A percentile compares a stretch with the other conserved stretches of the same genome.
These are phyloP conservation scores for Dascyllus trimaculatus DNA, from an alignment of 2,113 vertebrate genomes.

Conservation along the genomic window DNA sequence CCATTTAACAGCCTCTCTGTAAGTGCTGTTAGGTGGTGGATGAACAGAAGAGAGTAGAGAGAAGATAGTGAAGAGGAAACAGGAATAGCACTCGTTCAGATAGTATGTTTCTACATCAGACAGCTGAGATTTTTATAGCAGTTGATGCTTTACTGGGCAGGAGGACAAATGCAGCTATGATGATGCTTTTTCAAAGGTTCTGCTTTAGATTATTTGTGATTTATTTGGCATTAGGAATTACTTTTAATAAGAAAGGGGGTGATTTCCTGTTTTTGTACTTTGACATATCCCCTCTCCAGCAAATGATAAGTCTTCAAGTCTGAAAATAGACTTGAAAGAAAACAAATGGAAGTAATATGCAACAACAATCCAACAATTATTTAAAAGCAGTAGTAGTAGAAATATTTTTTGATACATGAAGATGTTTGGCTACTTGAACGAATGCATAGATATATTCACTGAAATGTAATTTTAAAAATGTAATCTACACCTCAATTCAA, in stretches of 20 bases:
- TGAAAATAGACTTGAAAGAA: not conserved
- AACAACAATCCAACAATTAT: too few species aligned
- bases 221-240: constrained; percentile 23
- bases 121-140: constrained; percentile 14
- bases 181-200: constrained; percentile 20
- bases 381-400: too few species aligned
- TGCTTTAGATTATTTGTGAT: constrained; percentile 34
- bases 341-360: not conserved
- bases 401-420: too few species aligned
- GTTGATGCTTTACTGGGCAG: not conserved
- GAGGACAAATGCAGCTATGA: constrained; percentile 17
- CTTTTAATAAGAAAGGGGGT: constrained; percentile 35
- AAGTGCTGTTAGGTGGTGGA: constrained; percentile 23
- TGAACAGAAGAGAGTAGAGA: constrained; percentile 4
- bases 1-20: constrained; percentile 9
- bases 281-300: constrained; percentile 36
- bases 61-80: constrained; percentile 17
- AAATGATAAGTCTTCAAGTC: constrained; percentile 2
- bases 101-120: constrained; percentile 27
- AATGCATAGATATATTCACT: too few species aligned
- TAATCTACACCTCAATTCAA: too few species aligned
- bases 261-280: constrained; percentile 27
- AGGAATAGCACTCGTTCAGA: not conserved
- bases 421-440: too few species aligned
- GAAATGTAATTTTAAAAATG: too few species aligned